Percentiles rank a stretch among this genome's conserved stretches.
Conservation (phyloP, 1,140 invertebrate species). For the Stegodyphus dumicola region DNA sequence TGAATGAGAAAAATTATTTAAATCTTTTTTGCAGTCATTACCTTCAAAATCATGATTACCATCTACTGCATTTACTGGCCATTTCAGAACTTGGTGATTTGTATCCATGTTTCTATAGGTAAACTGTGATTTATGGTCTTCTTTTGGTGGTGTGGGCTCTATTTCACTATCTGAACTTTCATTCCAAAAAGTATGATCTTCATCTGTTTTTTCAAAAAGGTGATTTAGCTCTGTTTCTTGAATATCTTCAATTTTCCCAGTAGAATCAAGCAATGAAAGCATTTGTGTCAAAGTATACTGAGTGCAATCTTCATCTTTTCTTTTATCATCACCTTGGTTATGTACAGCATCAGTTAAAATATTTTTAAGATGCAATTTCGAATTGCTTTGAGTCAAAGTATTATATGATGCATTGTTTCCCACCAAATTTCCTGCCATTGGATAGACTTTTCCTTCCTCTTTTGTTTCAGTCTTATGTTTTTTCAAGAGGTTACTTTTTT, state of each 20-base stretch:
- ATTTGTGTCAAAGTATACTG: slow-evolving; percentile 50
- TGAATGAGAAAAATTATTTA: no score
- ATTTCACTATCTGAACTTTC: slow-evolving; percentile 41
- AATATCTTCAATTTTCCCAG: background rate
- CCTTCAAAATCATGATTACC: no score
- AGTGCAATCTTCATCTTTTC: background rate
- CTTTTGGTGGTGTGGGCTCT: slow-evolving; percentile 42
- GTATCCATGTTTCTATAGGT: background rate
- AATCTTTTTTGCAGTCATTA: no score
- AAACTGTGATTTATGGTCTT: background rate
- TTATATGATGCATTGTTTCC: no score
- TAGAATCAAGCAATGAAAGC: slow-evolving; percentile 20
- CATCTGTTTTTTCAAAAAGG: background rate
- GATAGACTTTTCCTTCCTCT: no score
- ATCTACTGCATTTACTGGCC: no score
- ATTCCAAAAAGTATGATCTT: background rate
- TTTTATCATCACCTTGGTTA: background rate
- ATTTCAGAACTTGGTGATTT: no score
- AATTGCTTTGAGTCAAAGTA: no score
- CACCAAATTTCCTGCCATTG: no score
- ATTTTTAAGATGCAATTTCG: no score
- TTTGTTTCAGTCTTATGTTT: no score
- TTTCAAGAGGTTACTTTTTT: no score
- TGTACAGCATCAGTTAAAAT: background rate
- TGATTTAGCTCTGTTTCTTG: background rate